A percentile compares a stretch with the other conserved stretches of the same genome.
These are phyloP conservation scores for Fistularia tabacaria DNA, from an alignment of 2,797 vertebrate species.

Conservation along the genomic window DNA sequence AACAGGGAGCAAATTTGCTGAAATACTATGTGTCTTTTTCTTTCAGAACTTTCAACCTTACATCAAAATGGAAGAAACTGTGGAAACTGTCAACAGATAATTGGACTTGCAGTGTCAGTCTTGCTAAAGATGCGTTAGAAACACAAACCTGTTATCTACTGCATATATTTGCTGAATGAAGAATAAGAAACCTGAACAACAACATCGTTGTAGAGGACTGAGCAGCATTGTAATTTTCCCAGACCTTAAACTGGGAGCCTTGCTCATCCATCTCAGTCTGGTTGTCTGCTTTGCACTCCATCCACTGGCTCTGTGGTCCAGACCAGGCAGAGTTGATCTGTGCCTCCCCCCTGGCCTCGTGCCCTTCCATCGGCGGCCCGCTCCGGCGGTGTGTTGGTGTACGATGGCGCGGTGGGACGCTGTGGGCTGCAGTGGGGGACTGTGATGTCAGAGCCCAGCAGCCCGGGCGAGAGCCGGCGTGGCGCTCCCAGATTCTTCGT, in stretches of 20 bases:
- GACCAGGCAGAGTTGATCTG: slow-evolving; percentile 18
- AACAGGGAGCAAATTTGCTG: neutral
- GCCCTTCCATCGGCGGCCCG: slow-evolving; percentile 45
- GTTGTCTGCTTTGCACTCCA: neutral
- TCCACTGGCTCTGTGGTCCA: slow-evolving; percentile 13
- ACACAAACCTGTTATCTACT: slow-evolving; percentile 13
- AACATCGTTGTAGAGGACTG: neutral
- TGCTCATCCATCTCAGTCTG: neutral
- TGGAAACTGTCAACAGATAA: slow-evolving; percentile 10
- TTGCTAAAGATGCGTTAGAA: slow-evolving; percentile 6
- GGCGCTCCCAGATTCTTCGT: slow-evolving; percentile 94
- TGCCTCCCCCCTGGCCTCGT: slow-evolving; percentile 41
- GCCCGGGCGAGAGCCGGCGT: slow-evolving; percentile 84
- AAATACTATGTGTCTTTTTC: slow-evolving; percentile 4
- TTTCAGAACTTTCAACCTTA: slow-evolving; percentile 27
- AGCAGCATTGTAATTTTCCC: neutral
- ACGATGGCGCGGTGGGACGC: slow-evolving; percentile 76
- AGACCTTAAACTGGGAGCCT: neutral
- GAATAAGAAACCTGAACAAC: slow-evolving; percentile 25
- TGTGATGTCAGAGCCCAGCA: slow-evolving; percentile 95
- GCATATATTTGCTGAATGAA: slow-evolving; percentile 19
- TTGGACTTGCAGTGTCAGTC: slow-evolving; percentile 5
- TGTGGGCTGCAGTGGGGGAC: slow-evolving; percentile 80
- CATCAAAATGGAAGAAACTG: slow-evolving; percentile 25
- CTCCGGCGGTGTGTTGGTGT: slow-evolving; percentile 68